phyloP scores from a whole-genome alignment of 2,888 invertebrate genomes.

The Pristionchus fissidentatus region DNA sequence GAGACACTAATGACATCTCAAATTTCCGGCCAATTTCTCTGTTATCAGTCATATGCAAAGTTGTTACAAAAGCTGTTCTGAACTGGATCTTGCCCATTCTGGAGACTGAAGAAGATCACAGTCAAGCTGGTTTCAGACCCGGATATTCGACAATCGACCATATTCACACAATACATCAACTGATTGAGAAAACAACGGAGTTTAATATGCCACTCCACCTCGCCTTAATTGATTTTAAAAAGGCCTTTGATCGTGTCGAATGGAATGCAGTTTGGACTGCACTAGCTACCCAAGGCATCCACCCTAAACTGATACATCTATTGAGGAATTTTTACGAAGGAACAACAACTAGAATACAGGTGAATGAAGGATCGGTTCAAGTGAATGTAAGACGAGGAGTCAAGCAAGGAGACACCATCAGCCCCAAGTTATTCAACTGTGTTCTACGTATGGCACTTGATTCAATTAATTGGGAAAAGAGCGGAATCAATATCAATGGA shows the following conservation, averaged over 20 bases:
- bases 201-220: background rate
- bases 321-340: background rate
- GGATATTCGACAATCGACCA: background rate
- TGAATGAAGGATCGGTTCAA: background rate
- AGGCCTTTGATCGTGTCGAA: too few relatives aligned
- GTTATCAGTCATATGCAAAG: too few relatives aligned
- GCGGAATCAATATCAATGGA: background rate
- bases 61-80: background rate
- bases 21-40: background rate
- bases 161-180: too few relatives aligned
- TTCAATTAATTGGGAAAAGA: background rate
- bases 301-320: background rate
- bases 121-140: background rate
- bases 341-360: background rate
- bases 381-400: conserved; percentile 4
- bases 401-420: background rate
- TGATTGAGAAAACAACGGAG: background rate
- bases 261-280: background rate
- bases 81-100: background rate
- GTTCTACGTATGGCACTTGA: background rate
- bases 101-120: background rate
- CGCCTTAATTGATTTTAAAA: too few relatives aligned
- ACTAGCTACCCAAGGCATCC: background rate
- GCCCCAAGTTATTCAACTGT: background rate
- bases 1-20: background rate